Evolutionary conservation across 2,797 vertebrate species (phyloP), one percentile per base, ranked within the genome.

Genomic region (Poeciliopsis paucimaculata): DNA sequence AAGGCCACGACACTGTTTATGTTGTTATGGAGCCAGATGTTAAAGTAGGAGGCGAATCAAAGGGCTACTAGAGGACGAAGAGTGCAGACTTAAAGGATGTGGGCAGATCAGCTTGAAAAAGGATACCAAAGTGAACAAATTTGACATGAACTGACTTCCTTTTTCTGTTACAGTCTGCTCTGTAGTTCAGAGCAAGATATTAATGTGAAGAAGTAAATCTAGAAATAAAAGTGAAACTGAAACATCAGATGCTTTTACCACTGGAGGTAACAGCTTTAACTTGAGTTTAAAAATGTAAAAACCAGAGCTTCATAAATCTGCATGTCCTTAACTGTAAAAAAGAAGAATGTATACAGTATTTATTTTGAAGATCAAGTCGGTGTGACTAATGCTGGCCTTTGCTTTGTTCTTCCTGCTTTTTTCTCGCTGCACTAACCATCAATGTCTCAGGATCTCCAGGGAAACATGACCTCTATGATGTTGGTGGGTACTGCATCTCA

Each of bases 391-490:
- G 20, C 55, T 75, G 47, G 79, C 81, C 77, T 89, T 77, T 92
- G 82, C 88, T 84, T 79, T 82, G 74, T 90, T 83, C 64, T 68
- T 86, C 82, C 84, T 71, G 84, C 87, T 77, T 84, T 71, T 89
- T 55, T 46, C 68, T 77, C 11, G 2, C 80, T 60, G 78, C 47
- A 79, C 90, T 94, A 89, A 93, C 81, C 77, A 87, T 60, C 47
- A 76, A 72, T 72, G 88, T 78, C 57, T 88, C 91, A 94, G 94
- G 94, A 93, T 94, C 93, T 84, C 91, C 93, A 34, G 92, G 93
- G 72, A 94, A 93, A 87, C 92, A 91, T 70, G 90, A 92, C 87
- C 87, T 93, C 77, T 93, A 87, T 89, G 89, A 89, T 75, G 84
- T 81, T 46, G 93, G 92, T 95, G 94, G 89, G 94, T 95, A 92